phyloP scores from a whole-genome alignment of 2,797 vertebrate species.

The Tenualosa ilisha region DNA sequence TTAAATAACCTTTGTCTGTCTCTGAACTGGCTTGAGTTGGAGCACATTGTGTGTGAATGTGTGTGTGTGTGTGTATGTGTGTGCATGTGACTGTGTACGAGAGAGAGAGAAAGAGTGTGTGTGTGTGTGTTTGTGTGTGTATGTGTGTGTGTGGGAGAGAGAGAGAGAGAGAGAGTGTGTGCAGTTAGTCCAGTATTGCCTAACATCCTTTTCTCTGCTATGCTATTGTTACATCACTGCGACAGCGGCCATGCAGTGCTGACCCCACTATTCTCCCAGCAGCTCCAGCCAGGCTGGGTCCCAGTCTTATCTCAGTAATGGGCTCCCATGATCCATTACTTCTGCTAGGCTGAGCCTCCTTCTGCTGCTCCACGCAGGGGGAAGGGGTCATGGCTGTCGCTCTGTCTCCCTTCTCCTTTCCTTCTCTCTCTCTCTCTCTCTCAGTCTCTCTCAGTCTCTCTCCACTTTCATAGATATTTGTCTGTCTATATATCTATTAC shows the following conservation, averaged over 20 bases:
- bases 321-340: slow-evolving; percentile 35
- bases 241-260: neutral
- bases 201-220: slow-evolving; percentile 12
- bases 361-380: slow-evolving; percentile 36
- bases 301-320: slow-evolving; percentile 32
- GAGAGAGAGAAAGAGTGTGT: neutral
- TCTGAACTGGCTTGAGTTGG: neutral
- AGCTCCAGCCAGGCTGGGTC: slow-evolving; percentile 22
- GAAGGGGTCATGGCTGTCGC: slow-evolving; percentile 12
- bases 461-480: neutral
- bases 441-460: neutral
- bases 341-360: slow-evolving; percentile 35
- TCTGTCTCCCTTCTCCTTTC: neutral
- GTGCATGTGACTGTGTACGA: neutral
- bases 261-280: slow-evolving; percentile 26
- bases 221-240: slow-evolving; percentile 31
- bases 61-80: neutral
- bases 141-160: neutral
- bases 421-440: neutral
- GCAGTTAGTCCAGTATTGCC: slow-evolving; percentile 14
- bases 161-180: neutral
- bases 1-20: slow-evolving; percentile 11
- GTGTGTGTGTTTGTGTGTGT: neutral
- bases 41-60: neutral
- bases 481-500: neutral